These are phyloP conservation scores for Tor tambroides DNA, from an alignment of 2,113 vertebrate species.

Conservation along the genomic window DNA sequence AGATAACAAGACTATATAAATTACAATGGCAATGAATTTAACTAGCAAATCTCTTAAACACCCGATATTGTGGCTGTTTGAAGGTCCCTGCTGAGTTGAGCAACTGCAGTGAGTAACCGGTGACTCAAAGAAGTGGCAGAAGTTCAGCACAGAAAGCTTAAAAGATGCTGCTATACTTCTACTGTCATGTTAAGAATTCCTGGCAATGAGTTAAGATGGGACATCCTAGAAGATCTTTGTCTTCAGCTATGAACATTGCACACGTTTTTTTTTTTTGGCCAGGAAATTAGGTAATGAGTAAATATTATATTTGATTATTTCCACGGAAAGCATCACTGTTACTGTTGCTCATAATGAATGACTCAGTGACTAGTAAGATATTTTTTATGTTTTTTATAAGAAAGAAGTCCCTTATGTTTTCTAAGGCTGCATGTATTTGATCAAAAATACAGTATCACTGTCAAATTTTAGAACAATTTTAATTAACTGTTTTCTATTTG, in stretches of 20 bases:
- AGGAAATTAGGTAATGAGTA: neutral
- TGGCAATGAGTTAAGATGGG: neutral
- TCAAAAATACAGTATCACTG: neutral
- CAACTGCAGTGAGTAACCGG: slow-evolving; percentile 26
- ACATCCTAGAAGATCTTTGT: neutral
- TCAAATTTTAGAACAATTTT: neutral
- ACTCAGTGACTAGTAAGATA: neutral
- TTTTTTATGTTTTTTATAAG: neutral
- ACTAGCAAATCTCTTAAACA: slow-evolving; percentile 61
- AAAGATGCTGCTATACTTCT: neutral
- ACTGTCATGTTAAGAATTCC: neutral
- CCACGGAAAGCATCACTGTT: neutral
- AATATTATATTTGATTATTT: neutral
- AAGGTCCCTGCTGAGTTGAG: slow-evolving; percentile 18
- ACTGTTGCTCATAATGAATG: neutral
- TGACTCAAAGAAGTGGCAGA: slow-evolving; percentile 43
- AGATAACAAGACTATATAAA: slow-evolving; percentile 69
- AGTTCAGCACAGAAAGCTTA: slow-evolving; percentile 2
- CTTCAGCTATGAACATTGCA: neutral
- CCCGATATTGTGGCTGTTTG: slow-evolving; percentile 55
- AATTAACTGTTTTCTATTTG: neutral
- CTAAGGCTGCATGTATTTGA: neutral
- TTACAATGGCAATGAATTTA: slow-evolving; percentile 62
- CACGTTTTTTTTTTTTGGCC: neutral
- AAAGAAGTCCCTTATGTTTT: neutral